A percentile compares a stretch with the other conserved stretches of the same genome.
These are phyloP conservation scores for Sipunculus nudus DNA, from an alignment of 2,888 invertebrate species.

Conservation along the genomic window DNA sequence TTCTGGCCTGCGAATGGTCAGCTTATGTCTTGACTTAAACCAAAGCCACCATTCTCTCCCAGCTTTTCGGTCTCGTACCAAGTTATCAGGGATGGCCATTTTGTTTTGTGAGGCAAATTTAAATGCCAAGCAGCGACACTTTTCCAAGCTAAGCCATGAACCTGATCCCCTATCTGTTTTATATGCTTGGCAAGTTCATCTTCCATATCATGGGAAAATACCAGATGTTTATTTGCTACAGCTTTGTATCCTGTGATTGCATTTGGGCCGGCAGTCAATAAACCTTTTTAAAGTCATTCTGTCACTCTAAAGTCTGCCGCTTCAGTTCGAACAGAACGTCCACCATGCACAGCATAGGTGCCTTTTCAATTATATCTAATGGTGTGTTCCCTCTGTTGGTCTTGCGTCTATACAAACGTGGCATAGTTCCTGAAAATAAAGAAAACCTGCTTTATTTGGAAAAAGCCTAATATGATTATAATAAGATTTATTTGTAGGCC, in stretches of 20 bases:
- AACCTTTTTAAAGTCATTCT: conserved; percentile 62
- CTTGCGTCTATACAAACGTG: conserved; percentile 15
- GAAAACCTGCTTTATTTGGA: too few relatives aligned
- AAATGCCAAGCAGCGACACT: neutral
- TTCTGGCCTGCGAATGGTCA: neutral
- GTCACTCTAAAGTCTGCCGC: conserved; percentile 48
- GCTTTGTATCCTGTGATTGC: conserved; percentile 1
- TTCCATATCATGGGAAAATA: too few relatives aligned
- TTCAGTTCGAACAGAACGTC: conserved; percentile 89
- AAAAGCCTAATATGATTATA: too few relatives aligned
- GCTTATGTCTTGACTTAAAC: conserved; percentile 1
- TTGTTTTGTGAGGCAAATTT: neutral
- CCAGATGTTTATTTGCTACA: neutral
- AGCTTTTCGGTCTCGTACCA: neutral
- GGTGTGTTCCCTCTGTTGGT: conserved; percentile 11
- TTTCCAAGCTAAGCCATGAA: too few relatives aligned
- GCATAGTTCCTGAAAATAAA: too few relatives aligned
- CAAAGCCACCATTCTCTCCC: conserved; percentile 6
- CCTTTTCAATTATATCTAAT: conserved; percentile 63
- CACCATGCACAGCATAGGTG: too few relatives aligned
- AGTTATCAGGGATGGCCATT: neutral
- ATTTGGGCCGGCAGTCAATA: neutral
- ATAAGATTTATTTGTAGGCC: too few relatives aligned
- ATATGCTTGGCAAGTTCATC: neutral
- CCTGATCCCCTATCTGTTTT: neutral